phyloP scores from a whole-genome alignment of 2,888 invertebrate species.

The Orthosia gracilis region DNA sequence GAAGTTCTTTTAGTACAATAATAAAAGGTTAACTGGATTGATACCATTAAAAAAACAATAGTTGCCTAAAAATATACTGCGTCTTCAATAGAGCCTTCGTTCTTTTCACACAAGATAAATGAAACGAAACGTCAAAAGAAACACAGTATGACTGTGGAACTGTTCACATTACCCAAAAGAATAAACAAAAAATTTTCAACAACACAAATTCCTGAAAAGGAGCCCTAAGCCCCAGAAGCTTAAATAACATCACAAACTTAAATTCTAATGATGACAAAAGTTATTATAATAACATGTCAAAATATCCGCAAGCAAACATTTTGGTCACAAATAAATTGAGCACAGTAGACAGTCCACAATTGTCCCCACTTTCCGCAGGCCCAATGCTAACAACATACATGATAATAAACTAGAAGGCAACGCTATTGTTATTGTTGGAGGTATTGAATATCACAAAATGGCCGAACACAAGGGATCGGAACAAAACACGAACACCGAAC shows the following conservation, averaged over 20 bases:
- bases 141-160: not conserved
- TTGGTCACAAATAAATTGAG: slow-evolving; percentile 52
- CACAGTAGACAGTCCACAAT: slow-evolving; percentile 52
- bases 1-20: not conserved
- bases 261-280: slow-evolving; percentile 44
- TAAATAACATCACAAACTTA: slow-evolving; percentile 11
- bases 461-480: slow-evolving; percentile 69
- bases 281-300: slow-evolving; percentile 49
- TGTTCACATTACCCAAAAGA: not conserved
- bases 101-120: not conserved
- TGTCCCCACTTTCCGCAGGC: slow-evolving; percentile 63
- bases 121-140: not conserved
- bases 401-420: slow-evolving; percentile 75
- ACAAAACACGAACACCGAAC: slow-evolving; percentile 73
- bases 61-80: not conserved
- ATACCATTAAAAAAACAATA: not conserved
- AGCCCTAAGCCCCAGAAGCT: slow-evolving; percentile 1
- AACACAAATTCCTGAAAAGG: slow-evolving; percentile 16
- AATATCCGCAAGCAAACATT: slow-evolving; percentile 47
- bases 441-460: slow-evolving; percentile 81
- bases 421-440: slow-evolving; percentile 75
- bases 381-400: slow-evolving; percentile 73
- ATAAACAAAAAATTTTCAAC: slow-evolving; percentile 1
- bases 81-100: too few relatives aligned
- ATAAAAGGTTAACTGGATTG: not conserved